Evolutionary conservation across 2,797 vertebrate genomes (phyloP).

Genomic region (Lacerta bilineata): DNA sequence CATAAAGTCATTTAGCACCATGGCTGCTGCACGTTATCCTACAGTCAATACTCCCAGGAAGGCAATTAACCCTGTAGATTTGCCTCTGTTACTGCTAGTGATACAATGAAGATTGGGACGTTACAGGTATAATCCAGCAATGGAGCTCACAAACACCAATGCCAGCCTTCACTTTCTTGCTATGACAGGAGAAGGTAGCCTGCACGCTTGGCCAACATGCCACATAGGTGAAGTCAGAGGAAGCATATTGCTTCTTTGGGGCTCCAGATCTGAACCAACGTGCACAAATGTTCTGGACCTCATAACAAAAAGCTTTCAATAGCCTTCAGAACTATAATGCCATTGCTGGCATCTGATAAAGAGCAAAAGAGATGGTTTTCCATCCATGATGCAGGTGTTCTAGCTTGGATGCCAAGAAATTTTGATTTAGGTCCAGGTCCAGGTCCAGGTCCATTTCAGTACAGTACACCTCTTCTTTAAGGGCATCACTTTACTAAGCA

Average conservation of each 20-base stretch:
- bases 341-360: not conserved
- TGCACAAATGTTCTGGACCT: not conserved
- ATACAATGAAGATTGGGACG: not conserved
- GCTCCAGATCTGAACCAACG: not conserved
- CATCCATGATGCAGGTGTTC: not conserved
- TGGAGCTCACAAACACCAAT: not conserved
- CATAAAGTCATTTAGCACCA: not conserved
- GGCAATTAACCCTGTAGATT: not conserved
- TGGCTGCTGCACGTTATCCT: not conserved
- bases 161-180: not conserved
- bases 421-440: not conserved
- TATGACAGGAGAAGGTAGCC: not conserved
- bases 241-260: not conserved
- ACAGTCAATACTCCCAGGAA: not conserved
- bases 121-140: not conserved
- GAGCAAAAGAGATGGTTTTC: not conserved
- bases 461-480: not conserved
- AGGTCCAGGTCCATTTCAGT: slow-evolving; percentile 7
- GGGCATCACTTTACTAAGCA: not conserved
- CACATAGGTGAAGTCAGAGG: not conserved
- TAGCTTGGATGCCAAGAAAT: not conserved
- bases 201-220: not conserved
- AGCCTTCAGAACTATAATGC: not conserved
- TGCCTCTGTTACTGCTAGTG: not conserved
- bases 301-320: not conserved